Percentiles rank a stretch among this genome's conserved stretches.
Conservation (phyloP, 2,888 invertebrate species). For the Trissonchulus sp. region DNA sequence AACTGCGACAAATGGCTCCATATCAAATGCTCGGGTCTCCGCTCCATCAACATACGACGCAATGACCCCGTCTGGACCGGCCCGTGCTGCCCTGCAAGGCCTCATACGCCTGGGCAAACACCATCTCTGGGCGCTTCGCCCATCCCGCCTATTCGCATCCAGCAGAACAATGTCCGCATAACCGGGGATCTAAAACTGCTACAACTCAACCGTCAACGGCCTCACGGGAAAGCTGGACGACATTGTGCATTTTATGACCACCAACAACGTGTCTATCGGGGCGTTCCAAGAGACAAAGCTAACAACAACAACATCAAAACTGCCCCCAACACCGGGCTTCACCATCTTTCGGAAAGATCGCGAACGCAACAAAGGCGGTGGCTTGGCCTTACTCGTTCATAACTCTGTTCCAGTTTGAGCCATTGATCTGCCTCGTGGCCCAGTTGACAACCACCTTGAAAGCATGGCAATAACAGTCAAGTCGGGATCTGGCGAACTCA, state of each 20-base stretch:
- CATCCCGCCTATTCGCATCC: too few relatives aligned
- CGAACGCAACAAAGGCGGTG: slow-evolving; percentile 8
- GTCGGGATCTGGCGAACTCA: background rate
- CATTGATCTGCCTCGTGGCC: background rate
- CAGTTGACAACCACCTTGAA: background rate
- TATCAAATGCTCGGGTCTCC: slow-evolving; percentile 10
- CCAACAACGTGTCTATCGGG: background rate
- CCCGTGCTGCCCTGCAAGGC: too few relatives aligned
- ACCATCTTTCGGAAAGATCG: background rate
- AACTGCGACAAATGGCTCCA: background rate
- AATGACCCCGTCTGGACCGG: background rate
- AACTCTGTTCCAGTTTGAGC: background rate
- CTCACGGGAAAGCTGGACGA: background rate
- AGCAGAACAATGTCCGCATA: background rate
- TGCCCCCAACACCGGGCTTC: background rate
- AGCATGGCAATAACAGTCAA: background rate
- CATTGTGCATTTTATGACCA: background rate
- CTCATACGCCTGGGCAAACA: too few relatives aligned
- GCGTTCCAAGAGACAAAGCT: slow-evolving; percentile 11
- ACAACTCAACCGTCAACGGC: slow-evolving; percentile 15
- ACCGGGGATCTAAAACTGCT: slow-evolving; percentile 10
- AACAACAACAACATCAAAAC: background rate
- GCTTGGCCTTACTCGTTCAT: slow-evolving; percentile 11
- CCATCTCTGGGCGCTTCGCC: too few relatives aligned
- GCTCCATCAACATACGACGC: background rate